These are phyloP conservation scores for Nemotelus pantherinus DNA, from an alignment of 2,888 invertebrate species.

Conservation along the genomic window DNA sequence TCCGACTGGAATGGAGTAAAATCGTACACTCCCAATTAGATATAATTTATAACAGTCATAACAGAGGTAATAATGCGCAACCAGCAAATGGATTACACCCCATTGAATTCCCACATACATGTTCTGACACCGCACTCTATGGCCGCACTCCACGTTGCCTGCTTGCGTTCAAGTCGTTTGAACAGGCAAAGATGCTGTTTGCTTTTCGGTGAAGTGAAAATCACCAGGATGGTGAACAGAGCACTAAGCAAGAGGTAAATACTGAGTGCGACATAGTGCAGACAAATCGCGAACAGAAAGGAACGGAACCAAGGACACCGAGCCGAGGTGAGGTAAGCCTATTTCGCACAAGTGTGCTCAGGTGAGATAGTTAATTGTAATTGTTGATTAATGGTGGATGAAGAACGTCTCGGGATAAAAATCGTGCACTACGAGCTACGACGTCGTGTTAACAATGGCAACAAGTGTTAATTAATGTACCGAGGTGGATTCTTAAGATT, in stretches of 20 bases:
- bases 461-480: background rate
- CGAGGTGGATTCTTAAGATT: background rate
- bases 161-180: background rate
- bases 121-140: background rate
- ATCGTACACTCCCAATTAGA: conserved; percentile 44
- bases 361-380: conserved; percentile 41
- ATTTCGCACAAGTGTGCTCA: conserved; percentile 26
- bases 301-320: background rate
- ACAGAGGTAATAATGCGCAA: conserved; percentile 44
- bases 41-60: conserved; percentile 45
- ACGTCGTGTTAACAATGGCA: background rate
- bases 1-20: conserved; percentile 19
- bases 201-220: conserved; percentile 40
- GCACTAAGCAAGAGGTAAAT: background rate
- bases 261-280: conserved; percentile 20
- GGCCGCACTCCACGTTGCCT: conserved; percentile 6
- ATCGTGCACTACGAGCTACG: background rate
- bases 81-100: conserved; percentile 44
- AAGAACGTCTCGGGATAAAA: background rate
- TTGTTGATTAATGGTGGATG: conserved; percentile 33
- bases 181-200: conserved; percentile 32
- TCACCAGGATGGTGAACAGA: conserved; percentile 12
- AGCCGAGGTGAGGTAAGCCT: no score
- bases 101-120: conserved; percentile 42
- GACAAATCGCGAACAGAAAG: conserved; percentile 12